Evolutionary conservation across 2,797 vertebrate genomes (phyloP), one percentile per base, ranked within the genome.

Genomic region (Zenarchopterus dispar): DNA sequence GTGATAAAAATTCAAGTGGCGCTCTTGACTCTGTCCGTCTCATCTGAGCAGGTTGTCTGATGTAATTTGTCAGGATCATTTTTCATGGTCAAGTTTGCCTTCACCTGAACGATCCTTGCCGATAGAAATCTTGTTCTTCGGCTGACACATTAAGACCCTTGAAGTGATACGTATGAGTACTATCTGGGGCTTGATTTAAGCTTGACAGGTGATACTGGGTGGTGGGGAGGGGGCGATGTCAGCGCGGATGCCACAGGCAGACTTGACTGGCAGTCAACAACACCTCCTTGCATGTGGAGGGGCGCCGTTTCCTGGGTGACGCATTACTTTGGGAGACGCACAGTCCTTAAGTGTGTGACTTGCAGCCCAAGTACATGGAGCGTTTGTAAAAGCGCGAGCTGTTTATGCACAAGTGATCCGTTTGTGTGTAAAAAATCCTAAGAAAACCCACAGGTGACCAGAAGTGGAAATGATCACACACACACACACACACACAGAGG

Each of bases 241-340:
- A 0, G 50, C 23, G 3, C 9, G 10, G 31, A 18, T 17, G 60
- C 70, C 56, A 54, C 44, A 51, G 77, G 64, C 77, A 15, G 42
- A 31, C 59, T 53, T 63, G 57, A 63, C 56, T 59, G 49, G 60
- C 75, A 28, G 68, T 66, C 78, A 78, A 86, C 70, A 65, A 72
- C 50, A 28, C 6, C 28, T 78, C 68, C 70, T 78, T 62, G 52
- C 66, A 59, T 54, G 56, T 68, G 59, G 58, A 33, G 62, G 67
- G 42, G 51, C 70, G 73, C 67, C 64, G 21, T 54, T 36, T 31
- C 61, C 56, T 17, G 31, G 56, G 44, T 1, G 18, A 28, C 44
- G 15, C 52, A 51, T 48, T 42, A 36, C 33, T 10, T 36, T 36
- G 33, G 9, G 59, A 43, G 56, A 1, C 19, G 31, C 33, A 36